Evolutionary conservation across 2,888 invertebrate species (phyloP).

Genomic region (Andrena chrysosceles): DNA sequence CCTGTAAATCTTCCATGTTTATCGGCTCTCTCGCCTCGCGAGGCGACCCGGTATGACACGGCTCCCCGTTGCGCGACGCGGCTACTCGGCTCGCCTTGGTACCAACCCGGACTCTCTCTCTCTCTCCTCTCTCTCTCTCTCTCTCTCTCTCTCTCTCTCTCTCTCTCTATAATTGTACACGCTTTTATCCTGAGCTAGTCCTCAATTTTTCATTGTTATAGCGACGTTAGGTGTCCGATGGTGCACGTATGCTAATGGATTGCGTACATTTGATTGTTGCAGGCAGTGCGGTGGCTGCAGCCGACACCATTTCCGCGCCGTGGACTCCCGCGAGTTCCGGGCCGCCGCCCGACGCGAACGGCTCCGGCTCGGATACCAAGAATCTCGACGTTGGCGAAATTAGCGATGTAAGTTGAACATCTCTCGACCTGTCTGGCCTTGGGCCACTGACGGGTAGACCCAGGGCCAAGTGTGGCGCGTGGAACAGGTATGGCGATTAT

Average conservation of each 20-base stretch:
- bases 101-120: not conserved
- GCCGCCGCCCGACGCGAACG: slow-evolving; percentile 95
- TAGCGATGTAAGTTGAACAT: slow-evolving; percentile 90
- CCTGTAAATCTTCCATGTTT: slow-evolving; percentile 36
- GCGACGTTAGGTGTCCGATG: not conserved
- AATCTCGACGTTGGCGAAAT: slow-evolving; percentile 97
- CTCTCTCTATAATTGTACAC: not conserved
- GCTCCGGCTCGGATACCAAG: slow-evolving; percentile 96
- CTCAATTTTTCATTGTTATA: no score
- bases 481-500: not conserved
- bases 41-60: not conserved
- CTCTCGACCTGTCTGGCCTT: not conserved
- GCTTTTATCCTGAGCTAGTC: not conserved
- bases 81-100: not conserved
- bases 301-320: slow-evolving; percentile 98
- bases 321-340: slow-evolving; percentile 96
- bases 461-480: not conserved
- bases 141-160: not conserved
- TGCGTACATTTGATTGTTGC: slow-evolving; percentile 76
- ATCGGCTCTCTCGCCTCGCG: not conserved
- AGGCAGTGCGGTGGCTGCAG: slow-evolving; percentile 90
- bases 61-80: not conserved
- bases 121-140: not conserved
- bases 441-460: not conserved
- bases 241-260: slow-evolving; percentile 16